A percentile compares a stretch with the other conserved stretches of the same genome.
Evolutionary conservation across 2,888 invertebrate genomes (phyloP).

Genomic region (Ligdia adustata): DNA sequence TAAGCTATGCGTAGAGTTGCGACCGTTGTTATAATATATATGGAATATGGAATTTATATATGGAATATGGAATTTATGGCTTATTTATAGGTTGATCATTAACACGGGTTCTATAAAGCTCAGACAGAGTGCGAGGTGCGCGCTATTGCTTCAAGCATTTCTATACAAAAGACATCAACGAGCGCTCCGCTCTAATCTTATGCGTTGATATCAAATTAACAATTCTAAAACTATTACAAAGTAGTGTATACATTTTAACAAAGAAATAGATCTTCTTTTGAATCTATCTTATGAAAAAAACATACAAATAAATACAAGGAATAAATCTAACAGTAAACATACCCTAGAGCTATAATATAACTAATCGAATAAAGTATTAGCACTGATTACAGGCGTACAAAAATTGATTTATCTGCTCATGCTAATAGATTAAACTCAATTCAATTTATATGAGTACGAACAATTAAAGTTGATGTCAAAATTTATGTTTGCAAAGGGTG

Average conservation of each 20-base stretch:
- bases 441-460: conserved; percentile 23
- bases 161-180: conserved; percentile 33
- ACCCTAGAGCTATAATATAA: conserved; percentile 13
- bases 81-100: conserved; percentile 15
- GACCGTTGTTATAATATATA: conserved; percentile 30
- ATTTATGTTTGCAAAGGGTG: conserved; percentile 25
- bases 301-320: conserved; percentile 1
- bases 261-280: too few relatives aligned
- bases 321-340: conserved; percentile 12
- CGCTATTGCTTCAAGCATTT: not conserved
- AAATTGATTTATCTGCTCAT: conserved; percentile 30
- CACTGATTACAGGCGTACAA: conserved; percentile 23
- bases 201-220: too few relatives aligned
- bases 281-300: too few relatives aligned
- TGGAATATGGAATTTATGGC: conserved; percentile 20
- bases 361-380: conserved; percentile 22
- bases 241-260: too few relatives aligned
- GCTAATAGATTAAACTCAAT: conserved; percentile 25
- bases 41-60: conserved; percentile 22
- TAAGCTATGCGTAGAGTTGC: conserved; percentile 37
- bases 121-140: conserved; percentile 1
- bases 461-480: conserved; percentile 28
- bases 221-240: too few relatives aligned
- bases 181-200: too few relatives aligned
- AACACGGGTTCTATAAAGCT: conserved; percentile 7